Evolutionary conservation across 2,113 vertebrate genomes (phyloP), one percentile per base, ranked within the genome.

Genomic region (Anolis sagrei): DNA sequence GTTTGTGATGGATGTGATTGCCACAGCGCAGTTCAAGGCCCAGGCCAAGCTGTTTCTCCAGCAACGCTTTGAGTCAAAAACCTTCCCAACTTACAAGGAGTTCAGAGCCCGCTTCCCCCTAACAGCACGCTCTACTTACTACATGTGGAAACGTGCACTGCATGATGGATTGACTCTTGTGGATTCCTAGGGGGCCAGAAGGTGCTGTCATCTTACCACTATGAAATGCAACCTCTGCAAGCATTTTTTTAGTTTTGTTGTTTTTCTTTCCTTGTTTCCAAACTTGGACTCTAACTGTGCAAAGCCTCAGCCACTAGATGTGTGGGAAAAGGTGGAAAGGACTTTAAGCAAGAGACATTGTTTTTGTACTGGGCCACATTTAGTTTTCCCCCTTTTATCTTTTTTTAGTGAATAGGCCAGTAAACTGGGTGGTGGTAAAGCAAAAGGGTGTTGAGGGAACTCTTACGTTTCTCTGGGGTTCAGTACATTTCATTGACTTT

Each of bases 111-210:
- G 97, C 86, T 99, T 99, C 77, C 98, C 98, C 0, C 96, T 98
- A 82, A 99, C 98, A 0, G 98, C 98, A 0, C 98, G 98, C 36
- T 99, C 98, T 0, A 99, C 98, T 0, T 99, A 99, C 91, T 99
- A 99, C 95, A 99, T 99, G 98, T 99, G 98, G 98, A 99, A 99
- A 89, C 96, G 98, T 0, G 98, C 98, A 0, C 90, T 99, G 91
- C 97, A 98, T 0, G 98, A 99, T 0, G 98, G 98, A 7, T 97
- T 99, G 83, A 98, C 98, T 0, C 93, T 99, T 14, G 96, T 99
- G 74, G 98, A 99, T 68, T 95, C 97, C 36, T 98, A 97, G 32
- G 39, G 82, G 78, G 48, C 61, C 89, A 76, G 66, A 0, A 1
- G 79, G 86, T 7, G 51, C n/a, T 85, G 8, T 77, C 48, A 79